Evolutionary conservation across 2,113 vertebrate species (phyloP).

Genomic region (Uria lomvia): DNA sequence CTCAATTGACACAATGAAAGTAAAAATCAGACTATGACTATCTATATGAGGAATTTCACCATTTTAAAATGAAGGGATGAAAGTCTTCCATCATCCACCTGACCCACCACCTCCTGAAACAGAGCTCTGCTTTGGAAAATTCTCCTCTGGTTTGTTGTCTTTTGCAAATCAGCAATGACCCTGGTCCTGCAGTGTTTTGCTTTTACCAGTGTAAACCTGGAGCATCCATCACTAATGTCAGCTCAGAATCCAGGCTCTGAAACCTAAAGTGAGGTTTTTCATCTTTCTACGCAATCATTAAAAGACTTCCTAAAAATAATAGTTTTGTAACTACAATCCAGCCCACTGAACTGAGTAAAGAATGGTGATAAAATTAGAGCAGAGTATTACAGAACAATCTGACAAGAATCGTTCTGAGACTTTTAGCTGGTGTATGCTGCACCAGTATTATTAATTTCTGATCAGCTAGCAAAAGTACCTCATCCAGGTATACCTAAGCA

Average conservation of each 20-base stretch:
- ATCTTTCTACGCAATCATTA: not conserved
- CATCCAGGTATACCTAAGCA: slow-evolving; percentile 50
- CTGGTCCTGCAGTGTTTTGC: not conserved
- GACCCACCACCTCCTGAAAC: not conserved
- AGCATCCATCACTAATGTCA: not conserved
- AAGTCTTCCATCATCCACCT: not conserved
- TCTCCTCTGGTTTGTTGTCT: not conserved
- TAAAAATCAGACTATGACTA: not conserved
- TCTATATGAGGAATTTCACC: not conserved
- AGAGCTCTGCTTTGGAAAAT: not conserved
- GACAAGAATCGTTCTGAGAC: slow-evolving; percentile 48
- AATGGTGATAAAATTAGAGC: slow-evolving; percentile 42
- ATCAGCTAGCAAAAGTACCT: slow-evolving; percentile 47
- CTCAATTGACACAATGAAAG: not conserved
- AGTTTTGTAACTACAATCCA: slow-evolving; percentile 21
- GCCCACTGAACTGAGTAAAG: slow-evolving; percentile 30
- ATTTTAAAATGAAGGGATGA: not conserved
- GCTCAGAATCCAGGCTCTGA: not conserved
- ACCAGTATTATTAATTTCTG: slow-evolving; percentile 15
- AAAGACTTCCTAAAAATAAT: slow-evolving; percentile 10
- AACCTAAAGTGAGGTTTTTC: not conserved
- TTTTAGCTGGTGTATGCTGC: slow-evolving; percentile 21
- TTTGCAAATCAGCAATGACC: not conserved
- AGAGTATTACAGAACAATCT: slow-evolving; percentile 12
- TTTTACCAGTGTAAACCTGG: not conserved